Conservation (phyloP, 2,113 vertebrate genomes). For the Tamias sibiricus region DNA sequence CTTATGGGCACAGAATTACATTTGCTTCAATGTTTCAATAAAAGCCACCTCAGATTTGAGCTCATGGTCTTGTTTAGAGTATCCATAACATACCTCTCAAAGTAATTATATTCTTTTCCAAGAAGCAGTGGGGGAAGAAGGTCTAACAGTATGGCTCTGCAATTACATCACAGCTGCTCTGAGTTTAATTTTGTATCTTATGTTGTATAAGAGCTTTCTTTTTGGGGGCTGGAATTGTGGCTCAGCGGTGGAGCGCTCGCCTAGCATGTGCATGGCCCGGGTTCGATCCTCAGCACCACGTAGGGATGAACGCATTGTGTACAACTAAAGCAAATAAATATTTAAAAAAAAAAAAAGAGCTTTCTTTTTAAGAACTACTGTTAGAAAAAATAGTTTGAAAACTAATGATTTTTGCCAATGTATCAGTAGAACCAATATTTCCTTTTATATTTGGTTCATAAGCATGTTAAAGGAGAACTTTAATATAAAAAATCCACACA, state of each 20-base stretch:
- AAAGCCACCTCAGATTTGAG: slow-evolving; percentile 13
- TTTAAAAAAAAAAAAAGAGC: too few species aligned
- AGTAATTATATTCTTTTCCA: background rate
- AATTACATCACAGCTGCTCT: background rate
- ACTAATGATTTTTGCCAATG: slow-evolving; percentile 5
- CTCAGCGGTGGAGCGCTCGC: too few species aligned
- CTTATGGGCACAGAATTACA: background rate
- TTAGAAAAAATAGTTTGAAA: slow-evolving; percentile 39
- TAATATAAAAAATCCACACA: slow-evolving; percentile 23
- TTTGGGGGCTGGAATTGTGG: too few species aligned
- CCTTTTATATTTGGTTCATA: background rate
- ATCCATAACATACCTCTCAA: background rate
- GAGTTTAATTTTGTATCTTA: background rate
- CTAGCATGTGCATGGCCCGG: too few species aligned
- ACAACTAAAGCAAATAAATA: too few species aligned
- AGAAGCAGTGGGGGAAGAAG: background rate
- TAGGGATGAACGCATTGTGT: too few species aligned
- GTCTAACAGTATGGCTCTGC: background rate
- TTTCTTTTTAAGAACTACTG: slow-evolving; percentile 27
- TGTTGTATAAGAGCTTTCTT: slow-evolving; percentile 1
- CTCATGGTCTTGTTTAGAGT: background rate
- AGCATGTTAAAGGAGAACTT: slow-evolving; percentile 15
- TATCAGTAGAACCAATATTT: background rate
- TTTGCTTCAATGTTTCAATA: background rate
- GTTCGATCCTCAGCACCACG: too few species aligned